These are phyloP conservation scores for Dolichoris vasculosae DNA, from an alignment of 1,140 invertebrate genomes.

Conservation along the genomic window DNA sequence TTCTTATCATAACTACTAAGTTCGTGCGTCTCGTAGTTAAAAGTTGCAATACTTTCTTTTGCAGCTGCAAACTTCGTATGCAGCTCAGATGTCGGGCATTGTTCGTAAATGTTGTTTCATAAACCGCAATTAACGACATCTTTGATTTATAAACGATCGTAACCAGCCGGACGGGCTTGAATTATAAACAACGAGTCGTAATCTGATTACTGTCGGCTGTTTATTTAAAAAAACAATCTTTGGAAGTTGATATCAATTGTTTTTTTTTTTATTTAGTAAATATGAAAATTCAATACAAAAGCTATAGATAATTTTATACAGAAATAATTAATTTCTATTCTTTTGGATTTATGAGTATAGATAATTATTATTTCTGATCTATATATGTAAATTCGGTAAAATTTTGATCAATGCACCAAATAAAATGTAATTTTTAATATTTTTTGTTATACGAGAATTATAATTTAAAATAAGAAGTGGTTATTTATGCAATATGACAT, in stretches of 20 bases:
- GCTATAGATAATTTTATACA: background rate
- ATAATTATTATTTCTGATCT: background rate
- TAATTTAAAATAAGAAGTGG: too few species aligned
- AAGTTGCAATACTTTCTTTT: background rate
- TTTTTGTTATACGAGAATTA: too few species aligned
- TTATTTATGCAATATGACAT: too few species aligned
- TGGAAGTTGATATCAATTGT: background rate
- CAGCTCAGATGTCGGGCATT: background rate
- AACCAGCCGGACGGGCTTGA: background rate
- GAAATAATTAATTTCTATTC: background rate
- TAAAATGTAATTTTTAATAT: too few species aligned
- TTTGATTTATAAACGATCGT: background rate
- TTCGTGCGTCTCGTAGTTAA: background rate
- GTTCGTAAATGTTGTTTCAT: background rate
- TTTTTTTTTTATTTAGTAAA: background rate
- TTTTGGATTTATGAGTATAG: background rate
- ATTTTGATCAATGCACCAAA: background rate
- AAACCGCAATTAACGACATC: background rate
- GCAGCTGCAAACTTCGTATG: background rate
- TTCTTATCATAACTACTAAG: background rate
- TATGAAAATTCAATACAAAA: background rate
- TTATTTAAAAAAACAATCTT: background rate
- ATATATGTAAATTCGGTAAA: too few species aligned
- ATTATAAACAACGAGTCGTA: background rate
- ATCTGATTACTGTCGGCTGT: background rate